Conservation (phyloP, 2,113 vertebrate species). For the Chascanopsetta lugubris region DNA sequence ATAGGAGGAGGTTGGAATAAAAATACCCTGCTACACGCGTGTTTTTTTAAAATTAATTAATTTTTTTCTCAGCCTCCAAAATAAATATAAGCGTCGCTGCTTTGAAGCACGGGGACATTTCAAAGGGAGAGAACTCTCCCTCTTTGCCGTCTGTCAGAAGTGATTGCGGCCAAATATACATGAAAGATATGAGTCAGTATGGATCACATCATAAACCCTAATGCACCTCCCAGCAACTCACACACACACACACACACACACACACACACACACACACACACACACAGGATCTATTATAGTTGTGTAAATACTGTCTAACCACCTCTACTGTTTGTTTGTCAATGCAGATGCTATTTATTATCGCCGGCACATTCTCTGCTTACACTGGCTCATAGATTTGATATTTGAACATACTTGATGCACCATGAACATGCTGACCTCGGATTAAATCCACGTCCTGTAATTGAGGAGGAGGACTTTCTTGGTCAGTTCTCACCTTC, state of each 20-base stretch:
- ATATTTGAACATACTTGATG: background rate
- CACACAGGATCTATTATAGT: background rate
- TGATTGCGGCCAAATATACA: conserved; percentile 6
- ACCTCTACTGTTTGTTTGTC: background rate
- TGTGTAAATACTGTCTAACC: background rate
- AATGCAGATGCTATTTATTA: background rate
- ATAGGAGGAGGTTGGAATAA: background rate
- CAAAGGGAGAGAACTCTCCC: background rate
- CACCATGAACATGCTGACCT: background rate
- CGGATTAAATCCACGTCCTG: background rate
- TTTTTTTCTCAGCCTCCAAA: background rate
- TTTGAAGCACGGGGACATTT: background rate
- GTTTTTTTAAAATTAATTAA: background rate
- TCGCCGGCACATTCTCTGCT: background rate
- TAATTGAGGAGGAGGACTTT: background rate
- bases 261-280: too few species aligned
- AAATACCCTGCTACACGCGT: background rate
- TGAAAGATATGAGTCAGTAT: conserved; percentile 12
- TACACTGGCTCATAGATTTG: background rate
- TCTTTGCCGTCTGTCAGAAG: conserved; percentile 27
- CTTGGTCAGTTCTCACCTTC: background rate
- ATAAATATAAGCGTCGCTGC: background rate
- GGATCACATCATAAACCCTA: background rate
- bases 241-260: too few species aligned
- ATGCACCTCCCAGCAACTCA: background rate